Evolutionary conservation across 1,140 invertebrate species (phyloP), one percentile per base, ranked within the genome.

Genomic region (Bicyclus anynana): DNA sequence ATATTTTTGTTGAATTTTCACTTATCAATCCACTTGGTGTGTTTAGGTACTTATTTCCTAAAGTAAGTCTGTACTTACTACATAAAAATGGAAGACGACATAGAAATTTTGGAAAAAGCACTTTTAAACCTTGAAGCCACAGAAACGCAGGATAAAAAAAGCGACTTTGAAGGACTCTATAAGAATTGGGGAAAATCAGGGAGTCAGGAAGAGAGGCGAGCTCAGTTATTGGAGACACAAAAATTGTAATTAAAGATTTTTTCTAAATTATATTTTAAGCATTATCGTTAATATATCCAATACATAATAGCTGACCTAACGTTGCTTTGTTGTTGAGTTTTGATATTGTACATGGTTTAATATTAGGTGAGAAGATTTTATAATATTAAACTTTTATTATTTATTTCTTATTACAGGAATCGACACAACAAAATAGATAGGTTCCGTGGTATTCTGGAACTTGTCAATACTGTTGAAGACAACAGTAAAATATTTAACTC

Each of bases 181-280:
- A 87, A 87, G 74, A 80, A 84, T 56, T 75, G 75, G 67, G 77
- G 77, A 33, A 77, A 69, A 60, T 64, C 74, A 21, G 68, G 73
- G 9, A 72, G 80, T 33, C 86, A 89, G 69, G 84, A 89, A 55
- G 73, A 84, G 59, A 72, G 86, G 18, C 70, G 86, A 14, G 77
- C 68, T 56, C 62, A 84, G 48, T 55, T 84, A 7, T 65, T 89
- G 13, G 63, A 79, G 35, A 63, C 59, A 12, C 85, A 89, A 53
- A 89, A 80, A 71, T 64, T 48, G 85, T 85, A 67, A 63, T 55
- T 57, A 35, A 37, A 35, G 17, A 46, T 27, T 17, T 33, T 40
- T 17, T 6, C 13, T 7, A 40, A 40, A 4, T 14, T 16, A 14
- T 6, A 12, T 4, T 4, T 23, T 23, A 23, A 4, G 23, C 23